phyloP scores from a whole-genome alignment of 1,140 invertebrate species.

The Oryzaephilus surinamensis region DNA sequence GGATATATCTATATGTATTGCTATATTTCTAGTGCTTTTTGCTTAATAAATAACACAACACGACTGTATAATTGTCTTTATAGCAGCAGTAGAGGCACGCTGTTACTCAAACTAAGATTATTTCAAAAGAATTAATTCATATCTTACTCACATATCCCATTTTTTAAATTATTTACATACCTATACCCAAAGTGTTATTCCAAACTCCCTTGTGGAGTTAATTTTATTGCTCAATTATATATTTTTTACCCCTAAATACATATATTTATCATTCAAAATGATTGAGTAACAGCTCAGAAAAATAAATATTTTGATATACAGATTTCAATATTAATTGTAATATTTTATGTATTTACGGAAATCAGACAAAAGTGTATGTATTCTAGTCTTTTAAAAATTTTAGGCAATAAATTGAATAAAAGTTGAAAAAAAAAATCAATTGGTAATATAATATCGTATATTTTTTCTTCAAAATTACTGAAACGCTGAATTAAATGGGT shows the following conservation, averaged over 20 bases:
- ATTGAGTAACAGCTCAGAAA: constrained; percentile 16
- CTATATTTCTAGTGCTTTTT: constrained; percentile 25
- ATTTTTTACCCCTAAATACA: constrained; percentile 13
- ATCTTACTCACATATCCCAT: constrained; percentile 14
- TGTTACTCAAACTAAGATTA: constrained; percentile 25
- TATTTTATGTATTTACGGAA: constrained; percentile 15
- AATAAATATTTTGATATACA: constrained; percentile 20
- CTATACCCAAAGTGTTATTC: constrained; percentile 2
- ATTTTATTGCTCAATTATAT: constrained; percentile 21
- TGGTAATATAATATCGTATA: too few relatives aligned
- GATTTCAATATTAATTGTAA: constrained; percentile 14
- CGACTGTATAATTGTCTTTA: constrained; percentile 25
- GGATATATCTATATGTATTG: constrained; percentile 22
- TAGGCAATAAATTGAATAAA: constrained; percentile 15
- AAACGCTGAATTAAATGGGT: not conserved
- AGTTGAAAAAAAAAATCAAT: constrained; percentile 9
- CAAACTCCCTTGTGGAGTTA: not conserved
- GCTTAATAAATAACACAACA: constrained; percentile 28
- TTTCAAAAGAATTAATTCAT: constrained; percentile 7
- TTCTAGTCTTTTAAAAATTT: constrained; percentile 9
- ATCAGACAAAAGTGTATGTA: too few relatives aligned
- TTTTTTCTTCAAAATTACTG: too few relatives aligned
- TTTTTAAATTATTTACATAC: constrained; percentile 6
- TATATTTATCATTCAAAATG: constrained; percentile 1
- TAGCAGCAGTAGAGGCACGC: constrained; percentile 23